Evolutionary conservation across 1,140 invertebrate genomes (phyloP), one percentile per base, ranked within the genome.

Genomic region (Aphaenogaster ashmeadi): DNA sequence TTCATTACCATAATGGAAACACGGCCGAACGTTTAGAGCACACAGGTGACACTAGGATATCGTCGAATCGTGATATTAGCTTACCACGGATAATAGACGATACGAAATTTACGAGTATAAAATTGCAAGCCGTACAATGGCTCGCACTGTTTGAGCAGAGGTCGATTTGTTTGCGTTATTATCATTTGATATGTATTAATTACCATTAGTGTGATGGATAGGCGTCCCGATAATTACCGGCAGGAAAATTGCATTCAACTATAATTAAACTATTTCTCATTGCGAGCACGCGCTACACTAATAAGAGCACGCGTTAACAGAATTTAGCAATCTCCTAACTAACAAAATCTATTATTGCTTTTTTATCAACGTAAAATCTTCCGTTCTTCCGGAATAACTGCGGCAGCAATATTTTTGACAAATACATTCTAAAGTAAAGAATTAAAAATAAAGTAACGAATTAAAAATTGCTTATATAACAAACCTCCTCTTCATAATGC

Each of bases 51-150:
- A 75, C 78, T 87, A 87, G 87, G 58, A 58, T 88, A 87, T 81
- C 67, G 56, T 71, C 18, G 85, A 75, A 50, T 15, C 50, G 27
- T 58, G 41, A 47, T 60, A 77, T 88, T 72, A 69, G 81, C 41
- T 87, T 87, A 84, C 58, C 33, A 2, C 1, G 13, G 69, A 84
- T 84, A 69, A 84, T 75, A 74, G 80, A 83, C 67, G 86, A 72
- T 83, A 74, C 79, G 50, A 81, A 80, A 87, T 84, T 71, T 72
- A 72, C n/a, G 78, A 83, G 72, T 84, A 84, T 84, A 84, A 83
- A 84, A 62, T 60, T 66, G 56, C 50, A 66, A 11, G n/a, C n/a
- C 38, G 15, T 47, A 78, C 69, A 38, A 18, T 58, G 33, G 18
- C 13, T 15, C 1, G 18, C 38, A 11, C 9, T 38, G 69, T 84